phyloP scores from a whole-genome alignment of 1,140 invertebrate species.

The Nasonia longicornis region DNA sequence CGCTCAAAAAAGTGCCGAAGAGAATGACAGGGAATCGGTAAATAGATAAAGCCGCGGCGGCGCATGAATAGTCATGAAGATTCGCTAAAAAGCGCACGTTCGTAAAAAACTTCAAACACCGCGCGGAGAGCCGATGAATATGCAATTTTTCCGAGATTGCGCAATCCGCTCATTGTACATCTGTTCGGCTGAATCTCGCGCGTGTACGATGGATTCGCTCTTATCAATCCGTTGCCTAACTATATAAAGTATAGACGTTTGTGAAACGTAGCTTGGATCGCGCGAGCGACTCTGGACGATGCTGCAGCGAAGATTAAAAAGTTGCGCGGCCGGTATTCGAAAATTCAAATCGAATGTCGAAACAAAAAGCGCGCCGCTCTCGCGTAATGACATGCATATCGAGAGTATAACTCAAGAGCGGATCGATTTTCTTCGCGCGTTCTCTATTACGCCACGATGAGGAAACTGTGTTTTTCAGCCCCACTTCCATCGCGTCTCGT shows the following conservation, averaged over 20 bases:
- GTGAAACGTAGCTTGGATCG: no score
- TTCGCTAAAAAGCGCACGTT: not conserved
- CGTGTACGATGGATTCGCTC: not conserved
- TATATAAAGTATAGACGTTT: no score
- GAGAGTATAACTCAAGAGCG: not conserved
- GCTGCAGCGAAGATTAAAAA: not conserved
- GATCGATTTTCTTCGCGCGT: not conserved
- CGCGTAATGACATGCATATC: not conserved
- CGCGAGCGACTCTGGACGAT: no score
- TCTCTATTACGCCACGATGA: not conserved
- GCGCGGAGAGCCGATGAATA: not conserved
- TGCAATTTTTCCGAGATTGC: not conserved
- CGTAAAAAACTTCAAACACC: not conserved
- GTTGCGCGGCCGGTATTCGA: not conserved
- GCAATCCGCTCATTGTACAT: not conserved
- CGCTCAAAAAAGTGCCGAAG: not conserved
- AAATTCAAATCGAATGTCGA: not conserved
- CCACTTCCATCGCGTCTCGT: not conserved
- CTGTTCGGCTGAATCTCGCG: not conserved
- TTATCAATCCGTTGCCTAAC: not conserved
- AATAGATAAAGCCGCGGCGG: not conserved
- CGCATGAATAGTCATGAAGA: slow-evolving; percentile 5
- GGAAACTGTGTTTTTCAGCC: not conserved
- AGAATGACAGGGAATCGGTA: not conserved
- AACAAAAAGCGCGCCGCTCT: not conserved